These are phyloP conservation scores for Petrocephalus schoutedeni DNA, from an alignment of 2,797 vertebrate genomes.

Conservation along the genomic window DNA sequence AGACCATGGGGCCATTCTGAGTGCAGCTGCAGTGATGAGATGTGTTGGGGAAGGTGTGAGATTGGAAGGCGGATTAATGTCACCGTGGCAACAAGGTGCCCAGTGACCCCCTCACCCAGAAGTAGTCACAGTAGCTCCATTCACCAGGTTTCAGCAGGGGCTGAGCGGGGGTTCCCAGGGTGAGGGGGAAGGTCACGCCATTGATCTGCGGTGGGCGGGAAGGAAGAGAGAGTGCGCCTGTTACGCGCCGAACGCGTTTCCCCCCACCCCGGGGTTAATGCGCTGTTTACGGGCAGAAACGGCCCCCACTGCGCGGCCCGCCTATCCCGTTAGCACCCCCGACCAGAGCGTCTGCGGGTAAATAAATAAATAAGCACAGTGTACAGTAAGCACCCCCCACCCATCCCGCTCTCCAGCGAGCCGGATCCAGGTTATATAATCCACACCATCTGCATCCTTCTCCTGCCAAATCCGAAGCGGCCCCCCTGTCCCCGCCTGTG, in stretches of 20 bases:
- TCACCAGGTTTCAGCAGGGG: slow-evolving; percentile 91
- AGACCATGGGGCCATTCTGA: not conserved
- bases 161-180: slow-evolving; percentile 82
- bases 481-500: not conserved
- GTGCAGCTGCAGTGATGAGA: not conserved
- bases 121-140: slow-evolving; percentile 99
- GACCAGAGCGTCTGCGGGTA: not conserved
- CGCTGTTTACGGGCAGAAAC: not conserved
- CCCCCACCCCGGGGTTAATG: not conserved
- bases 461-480: slow-evolving; percentile 40
- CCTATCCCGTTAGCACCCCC: not conserved
- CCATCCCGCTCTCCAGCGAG: not conserved
- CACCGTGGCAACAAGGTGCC: not conserved
- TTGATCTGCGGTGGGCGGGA: slow-evolving; percentile 71
- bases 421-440: slow-evolving; percentile 54
- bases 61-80: not conserved
- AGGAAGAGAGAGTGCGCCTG: not conserved
- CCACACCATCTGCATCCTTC: slow-evolving; percentile 56
- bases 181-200: slow-evolving; percentile 90
- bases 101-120: slow-evolving; percentile 44
- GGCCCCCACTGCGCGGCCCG: not conserved
- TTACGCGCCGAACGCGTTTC: not conserved
- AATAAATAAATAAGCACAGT: not conserved
- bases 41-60: not conserved
- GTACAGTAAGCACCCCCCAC: not conserved